phyloP scores from a whole-genome alignment of 1,140 invertebrate genomes.

The Drosophila sulfurigaster region DNA sequence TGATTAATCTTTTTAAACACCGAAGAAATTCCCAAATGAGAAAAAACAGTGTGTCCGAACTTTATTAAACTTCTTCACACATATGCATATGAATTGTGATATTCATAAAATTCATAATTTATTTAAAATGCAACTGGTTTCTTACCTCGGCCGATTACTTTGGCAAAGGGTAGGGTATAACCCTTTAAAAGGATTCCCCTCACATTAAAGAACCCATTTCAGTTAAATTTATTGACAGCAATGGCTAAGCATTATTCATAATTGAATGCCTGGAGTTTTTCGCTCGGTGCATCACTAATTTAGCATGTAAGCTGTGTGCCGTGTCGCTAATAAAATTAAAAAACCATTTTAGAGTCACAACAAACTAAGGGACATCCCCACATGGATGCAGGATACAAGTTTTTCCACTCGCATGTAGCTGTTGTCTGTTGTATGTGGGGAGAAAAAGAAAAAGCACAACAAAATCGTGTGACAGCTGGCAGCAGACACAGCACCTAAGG shows the following conservation, averaged over 20 bases:
- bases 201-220: background rate
- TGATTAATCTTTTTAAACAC: no score
- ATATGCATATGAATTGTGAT: no score
- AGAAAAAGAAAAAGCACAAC: constrained; percentile 10
- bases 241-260: background rate
- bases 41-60: no score
- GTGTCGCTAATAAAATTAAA: constrained; percentile 79
- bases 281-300: constrained; percentile 61
- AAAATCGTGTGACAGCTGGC: constrained; percentile 54
- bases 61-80: no score
- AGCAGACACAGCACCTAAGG: constrained; percentile 51
- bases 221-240: background rate
- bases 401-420: constrained; percentile 12
- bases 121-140: no score
- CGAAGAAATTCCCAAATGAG: no score
- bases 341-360: constrained; percentile 73
- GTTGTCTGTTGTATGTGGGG: constrained; percentile 1
- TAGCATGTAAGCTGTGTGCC: constrained; percentile 67
- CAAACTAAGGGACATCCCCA: constrained; percentile 36
- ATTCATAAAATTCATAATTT: no score
- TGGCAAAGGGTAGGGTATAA: no score
- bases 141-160: no score
- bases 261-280: constrained; percentile 39
- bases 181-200: background rate
- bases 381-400: constrained; percentile 37